phyloP scores from a whole-genome alignment of 1,140 invertebrate genomes.

The Anadara kagoshimensis region DNA sequence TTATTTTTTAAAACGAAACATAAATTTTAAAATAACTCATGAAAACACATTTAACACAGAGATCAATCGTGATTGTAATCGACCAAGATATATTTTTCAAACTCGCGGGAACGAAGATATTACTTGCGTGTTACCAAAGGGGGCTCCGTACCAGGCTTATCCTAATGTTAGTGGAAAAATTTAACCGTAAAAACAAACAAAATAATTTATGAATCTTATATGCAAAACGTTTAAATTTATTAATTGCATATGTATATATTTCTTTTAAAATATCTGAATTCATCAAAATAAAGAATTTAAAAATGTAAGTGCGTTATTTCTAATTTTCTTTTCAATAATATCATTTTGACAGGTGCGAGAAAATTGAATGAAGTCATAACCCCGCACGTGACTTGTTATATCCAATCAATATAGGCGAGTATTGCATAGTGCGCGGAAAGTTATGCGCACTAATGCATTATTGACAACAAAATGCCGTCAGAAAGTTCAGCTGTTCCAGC shows the following conservation, averaged over 20 bases:
- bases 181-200: background rate
- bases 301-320: background rate
- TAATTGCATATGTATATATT: background rate
- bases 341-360: constrained; percentile 19
- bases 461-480: constrained; percentile 84
- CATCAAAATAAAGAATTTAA: background rate
- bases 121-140: background rate
- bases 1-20: too few species aligned
- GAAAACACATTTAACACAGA: too few species aligned
- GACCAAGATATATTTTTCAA: too few species aligned
- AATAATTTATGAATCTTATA: too few species aligned
- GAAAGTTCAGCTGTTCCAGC: constrained; percentile 77
- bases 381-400: background rate
- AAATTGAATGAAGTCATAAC: background rate
- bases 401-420: background rate
- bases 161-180: background rate
- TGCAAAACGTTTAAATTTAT: background rate
- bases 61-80: too few species aligned
- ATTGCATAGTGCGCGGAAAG: constrained; percentile 3
- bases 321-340: constrained; percentile 4
- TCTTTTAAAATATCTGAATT: background rate
- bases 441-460: constrained; percentile 32
- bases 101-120: too few species aligned
- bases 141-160: background rate
- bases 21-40: too few species aligned